phyloP scores from a whole-genome alignment of 1,140 invertebrate species.

The Drosophila pruinosa region DNA sequence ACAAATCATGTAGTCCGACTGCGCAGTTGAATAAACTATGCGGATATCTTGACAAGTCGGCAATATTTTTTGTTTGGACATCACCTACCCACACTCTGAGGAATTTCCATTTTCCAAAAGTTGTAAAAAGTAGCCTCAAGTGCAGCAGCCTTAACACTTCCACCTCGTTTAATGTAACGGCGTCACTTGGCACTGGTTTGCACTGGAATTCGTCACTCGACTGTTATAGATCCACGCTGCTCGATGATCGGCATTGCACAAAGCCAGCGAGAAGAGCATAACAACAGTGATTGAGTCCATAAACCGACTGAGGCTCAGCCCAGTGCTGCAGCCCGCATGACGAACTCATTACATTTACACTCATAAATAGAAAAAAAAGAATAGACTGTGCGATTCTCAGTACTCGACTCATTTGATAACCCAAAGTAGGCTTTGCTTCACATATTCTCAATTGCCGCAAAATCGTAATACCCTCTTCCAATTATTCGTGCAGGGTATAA shows the following conservation, averaged over 20 bases:
- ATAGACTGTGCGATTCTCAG: not conserved
- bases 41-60: not conserved
- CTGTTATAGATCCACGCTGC: conserved; percentile 24
- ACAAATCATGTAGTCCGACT: conserved; percentile 34
- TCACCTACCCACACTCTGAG: conserved; percentile 30
- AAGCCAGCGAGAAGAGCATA: conserved; percentile 20
- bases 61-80: not conserved
- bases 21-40: conserved; percentile 19
- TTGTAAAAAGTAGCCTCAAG: not conserved
- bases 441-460: too few relatives aligned
- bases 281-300: conserved; percentile 1
- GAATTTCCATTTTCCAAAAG: conserved; percentile 12
- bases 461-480: not conserved
- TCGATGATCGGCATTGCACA: conserved; percentile 22
- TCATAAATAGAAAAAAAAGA: not conserved
- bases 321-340: conserved; percentile 21
- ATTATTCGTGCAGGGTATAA: not conserved
- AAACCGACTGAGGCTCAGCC: conserved; percentile 13
- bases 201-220: conserved; percentile 53
- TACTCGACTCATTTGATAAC: not conserved
- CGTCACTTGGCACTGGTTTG: conserved; percentile 46
- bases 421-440: too few relatives aligned
- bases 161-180: not conserved
- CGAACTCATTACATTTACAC: conserved; percentile 13
- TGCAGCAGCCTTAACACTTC: conserved; percentile 2